These are phyloP conservation scores for Asbolus verrucosus DNA, from an alignment of 1,140 invertebrate species.

Conservation along the genomic window DNA sequence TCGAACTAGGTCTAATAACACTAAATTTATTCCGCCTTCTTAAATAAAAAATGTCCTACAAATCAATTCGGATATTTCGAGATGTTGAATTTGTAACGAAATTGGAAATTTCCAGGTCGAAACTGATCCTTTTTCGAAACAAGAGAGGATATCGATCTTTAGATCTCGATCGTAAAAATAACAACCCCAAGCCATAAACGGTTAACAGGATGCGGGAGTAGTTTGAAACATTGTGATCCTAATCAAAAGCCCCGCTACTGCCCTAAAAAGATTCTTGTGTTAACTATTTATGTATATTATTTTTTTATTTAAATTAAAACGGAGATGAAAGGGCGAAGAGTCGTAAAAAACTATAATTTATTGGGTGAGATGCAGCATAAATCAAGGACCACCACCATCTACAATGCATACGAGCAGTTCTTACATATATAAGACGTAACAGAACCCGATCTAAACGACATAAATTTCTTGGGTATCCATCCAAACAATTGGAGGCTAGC, in stretches of 20 bases:
- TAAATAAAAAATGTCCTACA: slow-evolving; percentile 25
- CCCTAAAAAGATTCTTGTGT: slow-evolving; percentile 1
- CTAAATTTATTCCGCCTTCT: slow-evolving; percentile 19
- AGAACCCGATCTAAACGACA: slow-evolving; percentile 12
- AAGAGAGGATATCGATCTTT: neutral
- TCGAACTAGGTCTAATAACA: slow-evolving; percentile 18
- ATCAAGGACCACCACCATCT: slow-evolving; percentile 4
- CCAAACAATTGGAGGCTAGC: slow-evolving; percentile 19
- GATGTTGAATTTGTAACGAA: neutral
- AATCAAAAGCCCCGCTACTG: neutral
- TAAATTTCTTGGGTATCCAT: slow-evolving; percentile 23
- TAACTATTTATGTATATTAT: slow-evolving; percentile 26
- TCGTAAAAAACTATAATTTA: slow-evolving; percentile 17
- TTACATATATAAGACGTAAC: neutral
- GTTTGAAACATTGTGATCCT: slow-evolving; percentile 4
- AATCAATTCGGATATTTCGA: slow-evolving; percentile 6
- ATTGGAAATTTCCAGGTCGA: neutral
- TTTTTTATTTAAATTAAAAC: slow-evolving; percentile 36
- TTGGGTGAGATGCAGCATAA: slow-evolving; percentile 22
- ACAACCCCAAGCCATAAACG: slow-evolving; percentile 13
- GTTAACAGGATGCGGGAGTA: neutral
- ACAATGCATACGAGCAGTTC: neutral
- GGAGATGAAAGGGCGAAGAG: slow-evolving; percentile 21
- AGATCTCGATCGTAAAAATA: slow-evolving; percentile 14
- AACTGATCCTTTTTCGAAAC: neutral